These are phyloP conservation scores for Drosophila eohydei DNA, from an alignment of 2,888 invertebrate genomes.

Conservation along the genomic window DNA sequence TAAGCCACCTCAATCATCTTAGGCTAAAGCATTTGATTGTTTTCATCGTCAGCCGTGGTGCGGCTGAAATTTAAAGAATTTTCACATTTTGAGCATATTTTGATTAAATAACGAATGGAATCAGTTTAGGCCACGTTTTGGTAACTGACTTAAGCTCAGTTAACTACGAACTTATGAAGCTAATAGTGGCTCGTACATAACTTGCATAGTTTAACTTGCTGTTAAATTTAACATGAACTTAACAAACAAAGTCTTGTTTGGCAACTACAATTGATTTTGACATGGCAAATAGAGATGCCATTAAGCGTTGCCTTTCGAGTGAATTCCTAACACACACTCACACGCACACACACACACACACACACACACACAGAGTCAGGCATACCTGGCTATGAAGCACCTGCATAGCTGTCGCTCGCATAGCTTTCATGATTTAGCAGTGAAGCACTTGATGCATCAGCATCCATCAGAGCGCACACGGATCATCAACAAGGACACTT, in stretches of 20 bases:
- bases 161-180: neutral
- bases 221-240: neutral
- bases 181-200: neutral
- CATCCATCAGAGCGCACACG: conserved; percentile 55
- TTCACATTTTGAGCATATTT: neutral
- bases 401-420: conserved; percentile 23
- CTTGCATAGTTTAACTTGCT: neutral
- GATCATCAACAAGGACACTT: conserved; percentile 58
- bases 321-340: neutral
- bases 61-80: neutral
- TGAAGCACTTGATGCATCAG: conserved; percentile 59
- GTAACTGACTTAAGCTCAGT: neutral
- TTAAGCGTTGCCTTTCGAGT: conserved; percentile 10
- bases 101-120: neutral
- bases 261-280: conserved; percentile 18
- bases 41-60: neutral
- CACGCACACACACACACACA: conserved; percentile 9
- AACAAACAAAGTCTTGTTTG: neutral
- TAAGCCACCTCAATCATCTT: conserved; percentile 21
- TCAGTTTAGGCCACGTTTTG: neutral
- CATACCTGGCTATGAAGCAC: conserved; percentile 26
- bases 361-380: neutral
- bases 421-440: conserved; percentile 51
- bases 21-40: conserved; percentile 27
- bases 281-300: conserved; percentile 21